Evolutionary conservation across 2,113 vertebrate species (phyloP).

Genomic region (Saguinus imperator): DNA sequence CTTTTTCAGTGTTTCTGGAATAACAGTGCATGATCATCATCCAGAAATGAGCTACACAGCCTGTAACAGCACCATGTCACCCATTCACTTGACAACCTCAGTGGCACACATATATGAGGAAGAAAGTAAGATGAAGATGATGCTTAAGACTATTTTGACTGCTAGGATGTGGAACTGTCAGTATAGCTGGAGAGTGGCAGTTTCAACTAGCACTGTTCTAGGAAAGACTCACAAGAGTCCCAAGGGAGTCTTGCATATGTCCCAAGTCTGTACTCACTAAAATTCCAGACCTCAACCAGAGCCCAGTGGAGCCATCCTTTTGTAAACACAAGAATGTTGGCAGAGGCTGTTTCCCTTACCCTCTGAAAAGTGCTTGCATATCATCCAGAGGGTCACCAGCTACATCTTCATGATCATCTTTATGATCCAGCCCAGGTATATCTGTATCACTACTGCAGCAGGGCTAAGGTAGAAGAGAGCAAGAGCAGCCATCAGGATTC

Average conservation of each 20-base stretch:
- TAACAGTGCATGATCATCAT: neutral
- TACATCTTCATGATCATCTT: constrained; percentile 93
- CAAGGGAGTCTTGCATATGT: constrained; percentile 86
- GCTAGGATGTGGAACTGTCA: neutral
- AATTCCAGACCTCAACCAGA: constrained; percentile 92
- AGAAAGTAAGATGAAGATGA: neutral
- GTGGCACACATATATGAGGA: neutral
- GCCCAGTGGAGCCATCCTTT: constrained; percentile 88
- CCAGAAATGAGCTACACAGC: neutral
- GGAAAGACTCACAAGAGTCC: constrained; percentile 91
- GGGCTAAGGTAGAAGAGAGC: constrained; percentile 94
- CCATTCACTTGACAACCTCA: neutral
- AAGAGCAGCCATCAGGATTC: constrained; percentile 87
- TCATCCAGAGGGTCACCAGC: constrained; percentile 91
- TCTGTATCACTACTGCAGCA: constrained; percentile 89
- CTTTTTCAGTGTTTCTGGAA: neutral
- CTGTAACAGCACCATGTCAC: neutral
- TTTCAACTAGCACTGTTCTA: constrained; percentile 91
- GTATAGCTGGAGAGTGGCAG: constrained; percentile 79
- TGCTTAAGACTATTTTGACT: neutral
- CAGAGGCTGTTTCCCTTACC: constrained; percentile 89
- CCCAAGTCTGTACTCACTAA: constrained; percentile 92
- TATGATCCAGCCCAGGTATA: constrained; percentile 92
- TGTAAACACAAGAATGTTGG: constrained; percentile 94
- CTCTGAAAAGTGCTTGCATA: constrained; percentile 88